phyloP scores from a whole-genome alignment of 2,888 invertebrate species.

The Auanema sp. region DNA sequence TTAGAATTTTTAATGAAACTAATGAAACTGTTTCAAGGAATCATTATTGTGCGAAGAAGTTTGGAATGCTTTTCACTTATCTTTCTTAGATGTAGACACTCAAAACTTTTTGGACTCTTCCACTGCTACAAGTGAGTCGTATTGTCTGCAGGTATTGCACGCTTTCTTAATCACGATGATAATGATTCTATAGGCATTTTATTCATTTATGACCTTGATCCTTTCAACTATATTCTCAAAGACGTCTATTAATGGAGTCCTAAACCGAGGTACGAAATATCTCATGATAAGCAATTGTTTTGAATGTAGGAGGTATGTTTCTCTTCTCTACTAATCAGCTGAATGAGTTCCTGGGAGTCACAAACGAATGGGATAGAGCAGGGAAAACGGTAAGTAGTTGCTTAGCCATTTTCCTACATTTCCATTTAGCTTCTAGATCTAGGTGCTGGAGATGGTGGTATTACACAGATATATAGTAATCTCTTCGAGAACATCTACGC shows the following conservation, averaged over 20 bases:
- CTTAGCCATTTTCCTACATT: background rate
- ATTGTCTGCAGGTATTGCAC: conserved; percentile 40
- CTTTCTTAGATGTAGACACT: conserved; percentile 31
- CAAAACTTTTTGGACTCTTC: conserved; percentile 46
- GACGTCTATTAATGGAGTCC: conserved; percentile 89
- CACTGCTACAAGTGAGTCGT: conserved; percentile 28
- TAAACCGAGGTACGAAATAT: conserved; percentile 65
- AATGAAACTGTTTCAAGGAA: conserved; percentile 1
- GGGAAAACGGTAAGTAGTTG: conserved; percentile 25
- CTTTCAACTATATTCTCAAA: conserved; percentile 87
- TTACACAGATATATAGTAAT: conserved; percentile 79
- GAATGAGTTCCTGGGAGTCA: conserved; percentile 70
- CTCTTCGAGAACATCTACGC: conserved; percentile 77
- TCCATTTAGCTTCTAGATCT: conserved; percentile 74
- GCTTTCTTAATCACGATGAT: background rate
- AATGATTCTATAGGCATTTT: conserved; percentile 72
- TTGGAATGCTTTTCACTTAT: conserved; percentile 18
- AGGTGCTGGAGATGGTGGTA: conserved; percentile 93
- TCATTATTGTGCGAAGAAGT: conserved; percentile 5
- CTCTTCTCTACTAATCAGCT: conserved; percentile 85
- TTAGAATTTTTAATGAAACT: background rate
- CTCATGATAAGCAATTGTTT: background rate
- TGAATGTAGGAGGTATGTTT: conserved; percentile 83
- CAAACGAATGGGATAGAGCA: conserved; percentile 25
- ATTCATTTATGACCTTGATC: conserved; percentile 81